Percentiles rank a stretch among this genome's conserved stretches.
phyloP scores from a whole-genome alignment of 2,888 invertebrate species.

The Phalera bucephala region DNA sequence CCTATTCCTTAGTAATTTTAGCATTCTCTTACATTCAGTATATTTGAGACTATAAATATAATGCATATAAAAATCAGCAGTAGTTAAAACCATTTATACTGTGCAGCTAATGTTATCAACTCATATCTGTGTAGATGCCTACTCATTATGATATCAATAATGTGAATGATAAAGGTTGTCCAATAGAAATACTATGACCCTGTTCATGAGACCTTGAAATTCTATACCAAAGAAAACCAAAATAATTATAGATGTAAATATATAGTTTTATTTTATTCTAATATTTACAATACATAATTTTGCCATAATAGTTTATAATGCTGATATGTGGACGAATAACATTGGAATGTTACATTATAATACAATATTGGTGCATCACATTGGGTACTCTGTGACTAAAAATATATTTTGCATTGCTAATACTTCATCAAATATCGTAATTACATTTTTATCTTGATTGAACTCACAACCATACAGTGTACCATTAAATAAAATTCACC shows the following conservation, averaged over 20 bases:
- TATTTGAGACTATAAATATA: too few species aligned
- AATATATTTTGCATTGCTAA: background rate
- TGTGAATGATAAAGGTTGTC: too few species aligned
- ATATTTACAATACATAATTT: slow-evolving; percentile 37
- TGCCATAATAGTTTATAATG: slow-evolving; percentile 20
- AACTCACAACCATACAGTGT: slow-evolving; percentile 27
- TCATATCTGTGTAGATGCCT: too few species aligned
- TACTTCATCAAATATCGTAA: slow-evolving; percentile 5
- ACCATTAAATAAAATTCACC: slow-evolving; percentile 14
- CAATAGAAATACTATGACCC: too few species aligned
- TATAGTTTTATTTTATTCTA: slow-evolving; percentile 30
- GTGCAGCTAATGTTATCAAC: too few species aligned
- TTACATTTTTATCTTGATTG: slow-evolving; percentile 6
- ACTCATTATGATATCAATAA: too few species aligned
- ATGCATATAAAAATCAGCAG: too few species aligned
- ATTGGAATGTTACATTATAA: slow-evolving; percentile 21
- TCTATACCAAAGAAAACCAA: too few species aligned
- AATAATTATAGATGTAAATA: background rate
- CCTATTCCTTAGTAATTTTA: too few species aligned
- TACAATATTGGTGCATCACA: slow-evolving; percentile 5
- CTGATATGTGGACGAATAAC: slow-evolving; percentile 37
- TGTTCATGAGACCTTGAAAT: too few species aligned
- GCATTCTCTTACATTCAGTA: too few species aligned
- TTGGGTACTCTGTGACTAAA: background rate
- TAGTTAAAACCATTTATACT: too few species aligned